Conservation (phyloP, 2,113 vertebrate species). For the Eleginops maclovinus region DNA sequence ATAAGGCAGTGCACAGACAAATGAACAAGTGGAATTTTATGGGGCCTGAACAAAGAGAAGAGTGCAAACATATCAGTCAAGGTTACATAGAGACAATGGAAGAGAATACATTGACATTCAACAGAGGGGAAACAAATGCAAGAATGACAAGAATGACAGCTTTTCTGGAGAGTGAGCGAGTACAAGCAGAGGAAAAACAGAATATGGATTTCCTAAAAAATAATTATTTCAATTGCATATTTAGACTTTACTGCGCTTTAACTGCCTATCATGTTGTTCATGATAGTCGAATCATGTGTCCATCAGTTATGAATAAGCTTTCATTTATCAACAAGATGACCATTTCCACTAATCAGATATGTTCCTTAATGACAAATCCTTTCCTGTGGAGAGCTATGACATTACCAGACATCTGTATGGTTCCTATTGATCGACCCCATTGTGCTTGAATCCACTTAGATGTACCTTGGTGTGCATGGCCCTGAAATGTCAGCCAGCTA, state of each 20-base stretch:
- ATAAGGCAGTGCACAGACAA: background rate
- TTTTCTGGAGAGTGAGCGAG: background rate
- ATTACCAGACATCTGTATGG: background rate
- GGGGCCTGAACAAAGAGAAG: background rate
- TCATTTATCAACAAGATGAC: background rate
- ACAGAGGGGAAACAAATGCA: background rate
- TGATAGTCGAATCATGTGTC: too few species aligned
- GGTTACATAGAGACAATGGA: background rate
- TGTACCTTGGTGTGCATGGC: background rate
- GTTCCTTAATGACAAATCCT: background rate
- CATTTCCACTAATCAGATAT: background rate
- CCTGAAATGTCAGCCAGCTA: background rate
- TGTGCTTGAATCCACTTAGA: background rate
- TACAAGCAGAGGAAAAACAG: background rate
- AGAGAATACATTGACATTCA: background rate
- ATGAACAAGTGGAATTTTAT: background rate
- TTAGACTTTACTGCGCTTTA: background rate
- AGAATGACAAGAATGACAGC: background rate
- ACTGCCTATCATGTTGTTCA: too few species aligned
- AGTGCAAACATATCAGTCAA: background rate
- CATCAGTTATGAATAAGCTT: background rate
- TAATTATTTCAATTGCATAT: background rate
- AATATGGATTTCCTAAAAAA: background rate
- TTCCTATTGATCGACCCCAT: too few species aligned
- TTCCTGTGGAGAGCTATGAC: background rate